These are phyloP conservation scores for Naja naja DNA, from an alignment of 2,113 vertebrate genomes.

Conservation along the genomic window DNA sequence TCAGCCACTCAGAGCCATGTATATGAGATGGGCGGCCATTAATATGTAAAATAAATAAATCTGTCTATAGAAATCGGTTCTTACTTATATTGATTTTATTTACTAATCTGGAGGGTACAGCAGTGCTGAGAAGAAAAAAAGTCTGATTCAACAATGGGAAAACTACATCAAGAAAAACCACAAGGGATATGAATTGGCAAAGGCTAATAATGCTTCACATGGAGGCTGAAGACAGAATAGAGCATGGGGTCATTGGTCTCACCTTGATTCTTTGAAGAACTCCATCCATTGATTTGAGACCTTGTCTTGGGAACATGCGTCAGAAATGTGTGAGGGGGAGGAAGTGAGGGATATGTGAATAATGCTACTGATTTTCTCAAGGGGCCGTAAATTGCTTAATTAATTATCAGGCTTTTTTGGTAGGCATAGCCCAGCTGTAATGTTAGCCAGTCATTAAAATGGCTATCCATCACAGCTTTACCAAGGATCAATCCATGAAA, in stretches of 20 bases:
- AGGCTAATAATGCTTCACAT: conserved; percentile 16
- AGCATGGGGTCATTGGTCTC: neutral
- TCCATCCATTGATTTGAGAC: conserved; percentile 22
- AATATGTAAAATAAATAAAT: neutral
- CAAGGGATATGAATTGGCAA: neutral
- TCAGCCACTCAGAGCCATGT: neutral
- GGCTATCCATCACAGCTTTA: conserved; percentile 39
- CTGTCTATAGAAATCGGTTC: neutral
- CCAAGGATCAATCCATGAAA: conserved; percentile 30
- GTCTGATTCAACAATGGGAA: neutral
- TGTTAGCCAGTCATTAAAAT: neutral
- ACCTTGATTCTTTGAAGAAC: neutral
- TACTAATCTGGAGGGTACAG: neutral
- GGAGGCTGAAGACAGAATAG: neutral
- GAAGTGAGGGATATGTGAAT: neutral
- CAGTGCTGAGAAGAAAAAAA: neutral
- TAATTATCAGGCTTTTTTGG: neutral
- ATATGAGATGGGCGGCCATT: neutral
- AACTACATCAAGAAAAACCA: neutral
- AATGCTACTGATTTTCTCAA: neutral
- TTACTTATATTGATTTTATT: neutral
- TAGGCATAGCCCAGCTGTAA: neutral
- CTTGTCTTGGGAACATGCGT: neutral
- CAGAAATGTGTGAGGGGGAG: neutral
- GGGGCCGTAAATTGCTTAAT: conserved; percentile 1